Evolutionary conservation across 2,888 invertebrate genomes (phyloP).

Genomic region (Brassicogethes aeneus): DNA sequence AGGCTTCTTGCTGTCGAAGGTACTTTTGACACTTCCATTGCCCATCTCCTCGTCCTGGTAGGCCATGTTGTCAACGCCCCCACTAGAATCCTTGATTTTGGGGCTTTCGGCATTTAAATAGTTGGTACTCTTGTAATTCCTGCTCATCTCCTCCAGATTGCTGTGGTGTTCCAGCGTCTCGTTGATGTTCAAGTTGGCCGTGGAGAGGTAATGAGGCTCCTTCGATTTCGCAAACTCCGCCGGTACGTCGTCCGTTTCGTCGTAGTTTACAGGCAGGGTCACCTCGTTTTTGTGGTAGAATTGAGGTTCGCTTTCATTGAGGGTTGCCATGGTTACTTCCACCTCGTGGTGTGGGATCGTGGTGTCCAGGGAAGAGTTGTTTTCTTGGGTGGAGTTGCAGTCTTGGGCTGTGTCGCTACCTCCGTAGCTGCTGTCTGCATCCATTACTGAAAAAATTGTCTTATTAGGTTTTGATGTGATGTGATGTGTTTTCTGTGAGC

Average conservation of each 20-base stretch:
- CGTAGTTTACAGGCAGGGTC: constrained; percentile 37
- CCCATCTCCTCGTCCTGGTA: constrained; percentile 36
- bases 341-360: constrained; percentile 13
- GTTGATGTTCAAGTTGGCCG: constrained; percentile 38
- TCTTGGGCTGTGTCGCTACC: constrained; percentile 41
- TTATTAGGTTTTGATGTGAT: too few species aligned
- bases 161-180: constrained; percentile 34
- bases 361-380: constrained; percentile 22
- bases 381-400: constrained; percentile 26
- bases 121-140: constrained; percentile 37
- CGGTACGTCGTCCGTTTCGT: constrained; percentile 30
- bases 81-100: constrained; percentile 20
- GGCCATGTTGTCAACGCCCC: constrained; percentile 44
- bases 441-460: constrained; percentile 30
- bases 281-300: constrained; percentile 41
- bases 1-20: constrained; percentile 33
- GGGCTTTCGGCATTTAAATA: constrained; percentile 30
- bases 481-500: too few species aligned
- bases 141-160: constrained; percentile 36
- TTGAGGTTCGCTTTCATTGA: constrained; percentile 13
- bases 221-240: constrained; percentile 20
- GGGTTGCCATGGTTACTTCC: constrained; percentile 9
- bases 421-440: constrained; percentile 41
- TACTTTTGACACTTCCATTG: constrained; percentile 35
- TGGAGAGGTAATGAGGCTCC: constrained; percentile 36